A percentile compares a stretch with the other conserved stretches of the same genome.
These are phyloP conservation scores for Spilogale gracilis DNA, from an alignment of 2,113 vertebrate species.

Conservation along the genomic window DNA sequence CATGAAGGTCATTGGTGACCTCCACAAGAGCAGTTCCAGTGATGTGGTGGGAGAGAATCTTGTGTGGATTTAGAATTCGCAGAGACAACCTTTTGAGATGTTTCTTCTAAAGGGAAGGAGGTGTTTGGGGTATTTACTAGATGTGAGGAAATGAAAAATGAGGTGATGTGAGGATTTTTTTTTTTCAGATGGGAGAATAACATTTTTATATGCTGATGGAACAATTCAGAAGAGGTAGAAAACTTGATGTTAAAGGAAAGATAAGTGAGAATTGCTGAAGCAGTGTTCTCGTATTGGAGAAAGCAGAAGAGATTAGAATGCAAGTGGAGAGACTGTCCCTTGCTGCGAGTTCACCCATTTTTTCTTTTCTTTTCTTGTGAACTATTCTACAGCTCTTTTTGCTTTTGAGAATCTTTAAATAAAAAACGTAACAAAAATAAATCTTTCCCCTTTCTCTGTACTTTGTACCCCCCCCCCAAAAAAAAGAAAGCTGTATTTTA, in stretches of 20 bases:
- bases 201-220: background rate
- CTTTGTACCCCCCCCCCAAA: background rate
- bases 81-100: background rate
- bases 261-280: background rate
- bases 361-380: slow-evolving; percentile 20
- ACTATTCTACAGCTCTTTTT: background rate
- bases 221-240: background rate
- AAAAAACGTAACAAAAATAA: slow-evolving; percentile 38
- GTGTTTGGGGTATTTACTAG: background rate
- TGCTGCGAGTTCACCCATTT: background rate
- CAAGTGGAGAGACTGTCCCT: background rate
- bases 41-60: background rate
- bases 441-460: background rate
- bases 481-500: slow-evolving; percentile 6
- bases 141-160: background rate
- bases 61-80: background rate
- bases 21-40: background rate
- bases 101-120: background rate
- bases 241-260: background rate
- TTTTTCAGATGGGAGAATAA: background rate
- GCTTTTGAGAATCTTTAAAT: slow-evolving; percentile 32
- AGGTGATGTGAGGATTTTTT: background rate
- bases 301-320: background rate
- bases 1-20: background rate
- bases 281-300: background rate